phyloP scores from a whole-genome alignment of 2,797 vertebrate species.

The Sebastes matsubarae region DNA sequence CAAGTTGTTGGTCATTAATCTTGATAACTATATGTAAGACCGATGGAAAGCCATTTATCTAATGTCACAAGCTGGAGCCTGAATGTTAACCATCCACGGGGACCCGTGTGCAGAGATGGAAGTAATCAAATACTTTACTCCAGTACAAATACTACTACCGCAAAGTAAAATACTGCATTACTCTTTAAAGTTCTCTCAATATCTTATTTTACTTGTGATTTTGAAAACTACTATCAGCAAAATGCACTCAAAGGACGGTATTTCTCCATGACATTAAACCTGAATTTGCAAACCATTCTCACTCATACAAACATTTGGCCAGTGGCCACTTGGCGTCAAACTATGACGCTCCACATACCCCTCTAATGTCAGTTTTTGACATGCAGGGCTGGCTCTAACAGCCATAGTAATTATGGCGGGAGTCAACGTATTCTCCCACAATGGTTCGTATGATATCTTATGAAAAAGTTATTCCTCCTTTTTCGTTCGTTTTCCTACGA shows the following conservation, averaged over 20 bases:
- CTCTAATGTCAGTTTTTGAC: neutral
- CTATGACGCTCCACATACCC: neutral
- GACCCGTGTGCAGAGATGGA: neutral
- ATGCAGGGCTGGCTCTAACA: neutral
- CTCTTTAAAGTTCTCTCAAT: neutral
- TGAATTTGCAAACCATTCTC: neutral
- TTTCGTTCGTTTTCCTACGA: no score
- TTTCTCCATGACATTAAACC: neutral
- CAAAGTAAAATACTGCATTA: neutral
- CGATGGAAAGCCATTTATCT: slow-evolving; percentile 22
- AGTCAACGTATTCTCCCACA: no score
- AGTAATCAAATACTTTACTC: neutral
- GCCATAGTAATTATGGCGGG: neutral
- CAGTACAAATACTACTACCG: neutral
- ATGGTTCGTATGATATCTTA: no score
- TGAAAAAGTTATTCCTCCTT: no score
- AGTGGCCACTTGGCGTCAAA: neutral
- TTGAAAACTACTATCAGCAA: neutral
- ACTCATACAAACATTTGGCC: neutral
- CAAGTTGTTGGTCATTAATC: slow-evolving; percentile 42
- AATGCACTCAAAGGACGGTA: neutral
- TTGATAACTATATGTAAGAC: slow-evolving; percentile 5
- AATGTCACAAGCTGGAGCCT: slow-evolving; percentile 35
- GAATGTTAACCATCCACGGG: slow-evolving; percentile 18
- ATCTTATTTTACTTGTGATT: neutral